Percentiles rank a stretch among this genome's conserved stretches.
phyloP scores from a whole-genome alignment of 2,797 vertebrate species.

The Lepus oiostolus region DNA sequence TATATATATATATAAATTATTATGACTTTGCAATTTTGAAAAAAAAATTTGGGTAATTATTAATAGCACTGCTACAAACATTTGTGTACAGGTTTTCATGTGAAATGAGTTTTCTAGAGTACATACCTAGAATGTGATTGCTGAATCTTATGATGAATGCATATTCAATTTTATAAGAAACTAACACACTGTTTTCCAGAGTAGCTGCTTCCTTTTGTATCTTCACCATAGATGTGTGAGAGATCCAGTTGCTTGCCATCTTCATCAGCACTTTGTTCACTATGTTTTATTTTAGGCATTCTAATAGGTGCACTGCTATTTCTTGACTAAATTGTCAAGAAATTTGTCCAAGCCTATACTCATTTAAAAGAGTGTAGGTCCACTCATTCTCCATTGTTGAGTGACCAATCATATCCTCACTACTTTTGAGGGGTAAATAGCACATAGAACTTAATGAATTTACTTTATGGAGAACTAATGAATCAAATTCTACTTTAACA shows the following conservation, averaged over 20 bases:
- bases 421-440: background rate
- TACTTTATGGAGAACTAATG: constrained; percentile 17
- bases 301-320: background rate
- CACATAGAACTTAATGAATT: constrained; percentile 29
- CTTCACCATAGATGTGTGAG: background rate
- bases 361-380: background rate
- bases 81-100: background rate
- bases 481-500: constrained; percentile 36
- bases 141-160: background rate
- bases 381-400: background rate
- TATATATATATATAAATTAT: background rate
- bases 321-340: background rate
- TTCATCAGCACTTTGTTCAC: background rate
- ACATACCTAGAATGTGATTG: background rate
- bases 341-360: background rate
- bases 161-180: background rate
- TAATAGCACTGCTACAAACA: background rate
- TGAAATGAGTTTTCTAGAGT: background rate
- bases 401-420: background rate
- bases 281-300: background rate
- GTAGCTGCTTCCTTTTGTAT: background rate
- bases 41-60: background rate
- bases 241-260: background rate
- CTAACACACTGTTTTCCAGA: background rate
- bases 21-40: background rate